Base-by-base conservation (phyloP, 2,113 vertebrate genomes). In the Canis aureus region DNA sequence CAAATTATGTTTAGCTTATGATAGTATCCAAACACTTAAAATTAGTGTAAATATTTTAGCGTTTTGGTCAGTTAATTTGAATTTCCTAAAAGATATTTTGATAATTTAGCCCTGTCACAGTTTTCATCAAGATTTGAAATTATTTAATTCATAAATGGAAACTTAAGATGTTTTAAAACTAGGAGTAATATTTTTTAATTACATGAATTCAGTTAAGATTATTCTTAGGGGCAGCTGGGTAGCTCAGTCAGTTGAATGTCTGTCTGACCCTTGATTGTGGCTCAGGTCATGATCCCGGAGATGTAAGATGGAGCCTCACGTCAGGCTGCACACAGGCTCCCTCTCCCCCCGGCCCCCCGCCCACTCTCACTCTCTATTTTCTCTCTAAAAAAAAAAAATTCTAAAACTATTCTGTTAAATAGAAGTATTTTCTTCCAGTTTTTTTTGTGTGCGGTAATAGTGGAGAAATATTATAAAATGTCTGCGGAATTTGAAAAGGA, bases 61-160 rank as follows among this genome's bases (percentile, higher is more conserved):
- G 29, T 85, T 89, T 92, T 95, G 64, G 29, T 91, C 32, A 62
- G 19, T 78, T 95, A 84, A 80, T 95, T 94, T 94, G 69, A 67
- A 80, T 89, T 89, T 94, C 49, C 35, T 80, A 84, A 81, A 57
- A 95, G 88, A 81, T 93, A 53, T 1, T 89, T 38, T 81, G 29
- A 25, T 91, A 80, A 95, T 87, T 83, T 96, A 87, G 51, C 27
- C 29, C 55, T 76, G 5, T 51, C 64, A 49, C 67, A 59, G 23
- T 81, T 96, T 97, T 96, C 62, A 93, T 97, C 66, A 91, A 23
- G 57, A 94, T 94, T 59, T 78, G 60, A 96, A 95, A 84, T 93
- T 88, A 55, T 60, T 92, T 95, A 81, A 79, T 23, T 95, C 32
- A 16, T 95, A 94, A 93, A 49, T 89, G 29, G 67, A 92, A 82